Base-by-base conservation (phyloP, 2,888 invertebrate species). In the Azorinus chamasolen region DNA sequence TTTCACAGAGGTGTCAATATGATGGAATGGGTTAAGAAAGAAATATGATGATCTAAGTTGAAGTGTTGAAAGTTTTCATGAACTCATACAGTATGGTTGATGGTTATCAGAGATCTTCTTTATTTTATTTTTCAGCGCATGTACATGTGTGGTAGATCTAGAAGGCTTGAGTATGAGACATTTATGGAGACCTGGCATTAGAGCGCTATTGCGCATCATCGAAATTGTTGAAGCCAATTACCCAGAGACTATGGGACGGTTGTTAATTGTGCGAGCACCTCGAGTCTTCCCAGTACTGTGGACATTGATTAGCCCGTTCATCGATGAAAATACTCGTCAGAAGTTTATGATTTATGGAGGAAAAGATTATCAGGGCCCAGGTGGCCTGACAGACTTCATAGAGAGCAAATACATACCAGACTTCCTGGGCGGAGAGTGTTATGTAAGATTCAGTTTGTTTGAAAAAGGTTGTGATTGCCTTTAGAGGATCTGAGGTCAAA, bases 111-210 rank as follows among this genome's bases (percentile, higher is more conserved):
- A n/a, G n/a, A 18, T 45, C 14, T 45, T 45, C 22, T 10, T 41
- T 20, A 20, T 41, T 39, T 2, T 71, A 39, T 27, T 25, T 88
- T 87, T 18, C 85, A 96, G 96, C 58, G 96, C 97, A 57, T 98
- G 98, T 97, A 96, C 97, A 74, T 94, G 98, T 85, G 94, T 98
- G 68, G 96, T 98, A 37, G 98, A 98, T 94, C 94, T 98, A 87
- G 98, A 98, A 92, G 98, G 98, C 0, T 94, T 98, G 62, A 97
- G 97, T 93, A 98, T 98, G 97, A 95, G 98, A 2, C 98, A 98
- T 93, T 94, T 98, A 75, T 98, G 98, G 98, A 94, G 98, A 83
- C 98, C 98, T 0, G 98, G 98, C 25, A 96, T 98, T 80, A 95
- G 94, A 83, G 94, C 94, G 45, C 91, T 95, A 51, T 90, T 95